phyloP scores from a whole-genome alignment of 2,888 invertebrate species.

The Syrista parreyssii region DNA sequence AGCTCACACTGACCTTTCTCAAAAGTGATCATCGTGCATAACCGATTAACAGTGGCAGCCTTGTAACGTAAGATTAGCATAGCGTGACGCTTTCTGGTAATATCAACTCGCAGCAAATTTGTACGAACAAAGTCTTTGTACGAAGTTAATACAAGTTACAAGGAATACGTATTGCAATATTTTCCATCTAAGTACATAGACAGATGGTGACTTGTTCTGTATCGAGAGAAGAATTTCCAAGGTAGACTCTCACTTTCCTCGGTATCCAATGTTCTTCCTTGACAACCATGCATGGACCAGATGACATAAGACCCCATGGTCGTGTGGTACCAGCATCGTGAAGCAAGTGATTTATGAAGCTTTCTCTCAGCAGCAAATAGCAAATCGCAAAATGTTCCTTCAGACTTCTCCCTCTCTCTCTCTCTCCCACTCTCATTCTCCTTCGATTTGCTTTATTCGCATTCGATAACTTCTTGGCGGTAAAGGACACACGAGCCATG shows the following conservation, averaged over 20 bases:
- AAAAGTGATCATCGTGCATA: constrained; percentile 22
- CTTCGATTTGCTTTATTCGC: not conserved
- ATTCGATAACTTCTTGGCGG: not conserved
- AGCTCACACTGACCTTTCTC: constrained; percentile 35
- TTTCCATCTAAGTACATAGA: not conserved
- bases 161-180: not conserved
- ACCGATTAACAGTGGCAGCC: constrained; percentile 33
- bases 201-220: not conserved
- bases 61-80: constrained; percentile 45
- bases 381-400: constrained; percentile 29
- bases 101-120: not conserved
- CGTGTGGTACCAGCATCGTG: constrained; percentile 22
- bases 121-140: not conserved
- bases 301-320: constrained; percentile 46
- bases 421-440: not conserved
- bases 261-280: constrained; percentile 11
- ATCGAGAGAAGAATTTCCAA: not conserved
- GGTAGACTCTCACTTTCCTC: constrained; percentile 50
- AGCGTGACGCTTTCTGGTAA: constrained; percentile 32
- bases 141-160: not conserved
- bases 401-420: not conserved
- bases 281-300: constrained; percentile 26
- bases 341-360: constrained; percentile 52
- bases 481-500: not conserved
- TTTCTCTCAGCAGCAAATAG: constrained; percentile 45